phyloP scores from a whole-genome alignment of 1,140 invertebrate species.

The Diabrotica undecimpunctata region DNA sequence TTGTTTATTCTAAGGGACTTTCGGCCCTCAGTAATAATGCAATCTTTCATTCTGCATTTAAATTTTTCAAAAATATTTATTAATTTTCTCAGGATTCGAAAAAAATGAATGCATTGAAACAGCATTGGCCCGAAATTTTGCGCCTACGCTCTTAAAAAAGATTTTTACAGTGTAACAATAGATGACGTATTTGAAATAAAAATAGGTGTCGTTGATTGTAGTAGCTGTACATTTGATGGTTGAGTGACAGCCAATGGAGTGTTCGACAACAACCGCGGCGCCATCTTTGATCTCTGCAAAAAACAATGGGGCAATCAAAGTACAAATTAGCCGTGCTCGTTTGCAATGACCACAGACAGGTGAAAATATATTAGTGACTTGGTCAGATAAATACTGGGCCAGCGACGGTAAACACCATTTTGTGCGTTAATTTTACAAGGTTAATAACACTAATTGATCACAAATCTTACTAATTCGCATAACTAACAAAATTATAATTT shows the following conservation, averaged over 20 bases:
- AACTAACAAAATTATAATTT: too few species aligned
- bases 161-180: neutral
- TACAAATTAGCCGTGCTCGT: slow-evolving; percentile 38
- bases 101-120: too few species aligned
- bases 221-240: slow-evolving; percentile 27
- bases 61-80: too few species aligned
- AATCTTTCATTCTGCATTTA: too few species aligned
- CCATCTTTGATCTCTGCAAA: slow-evolving; percentile 36
- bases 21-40: too few species aligned
- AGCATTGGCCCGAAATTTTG: too few species aligned
- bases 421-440: neutral
- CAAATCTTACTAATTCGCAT: too few species aligned
- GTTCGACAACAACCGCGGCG: slow-evolving; percentile 32
- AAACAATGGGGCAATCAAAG: slow-evolving; percentile 28
- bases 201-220: slow-evolving; percentile 14
- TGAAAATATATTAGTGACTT: slow-evolving; percentile 35
- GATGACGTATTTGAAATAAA: slow-evolving; percentile 13
- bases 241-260: slow-evolving; percentile 36
- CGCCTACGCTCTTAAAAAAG: too few species aligned
- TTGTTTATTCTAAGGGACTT: too few species aligned
- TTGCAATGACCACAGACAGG: slow-evolving; percentile 36
- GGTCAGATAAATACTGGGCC: slow-evolving; percentile 26
- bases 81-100: too few species aligned
- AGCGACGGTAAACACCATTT: neutral
- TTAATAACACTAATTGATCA: neutral